phyloP scores from a whole-genome alignment of 1,140 invertebrate species.

The Drosophila takahashii region DNA sequence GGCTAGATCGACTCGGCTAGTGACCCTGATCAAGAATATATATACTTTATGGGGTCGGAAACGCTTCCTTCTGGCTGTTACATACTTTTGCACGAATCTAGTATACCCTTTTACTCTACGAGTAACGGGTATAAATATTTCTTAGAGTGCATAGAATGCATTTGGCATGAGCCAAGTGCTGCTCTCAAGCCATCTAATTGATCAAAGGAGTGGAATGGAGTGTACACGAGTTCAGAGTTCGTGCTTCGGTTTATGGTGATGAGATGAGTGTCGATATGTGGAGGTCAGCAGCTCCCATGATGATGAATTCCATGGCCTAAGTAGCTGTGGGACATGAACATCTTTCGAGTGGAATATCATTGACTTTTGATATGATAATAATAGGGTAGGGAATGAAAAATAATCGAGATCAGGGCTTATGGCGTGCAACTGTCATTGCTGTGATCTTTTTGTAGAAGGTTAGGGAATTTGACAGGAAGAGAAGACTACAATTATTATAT shows the following conservation, averaged over 20 bases:
- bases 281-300: conserved; percentile 23
- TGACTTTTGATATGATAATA: conserved; percentile 45
- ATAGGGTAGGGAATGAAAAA: conserved; percentile 18
- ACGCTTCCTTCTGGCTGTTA: too few relatives aligned
- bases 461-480: background rate
- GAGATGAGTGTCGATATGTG: conserved; percentile 24
- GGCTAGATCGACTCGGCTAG: too few relatives aligned
- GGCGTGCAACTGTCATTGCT: conserved; percentile 17
- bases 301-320: conserved; percentile 23
- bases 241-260: conserved; percentile 44
- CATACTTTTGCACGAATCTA: too few relatives aligned
- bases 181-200: conserved; percentile 36
- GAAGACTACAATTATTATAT: background rate
- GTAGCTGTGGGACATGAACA: conserved; percentile 35
- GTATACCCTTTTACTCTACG: too few relatives aligned
- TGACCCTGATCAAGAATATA: too few relatives aligned
- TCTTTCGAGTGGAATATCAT: conserved; percentile 34
- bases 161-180: conserved; percentile 41
- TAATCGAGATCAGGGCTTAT: conserved; percentile 22
- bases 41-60: too few relatives aligned
- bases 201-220: conserved; percentile 40
- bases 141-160: conserved; percentile 18
- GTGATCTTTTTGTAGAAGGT: conserved; percentile 1
- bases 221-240: conserved; percentile 43
- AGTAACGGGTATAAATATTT: too few relatives aligned